These are phyloP conservation scores for Prunella strophiata DNA, from an alignment of 2,797 vertebrate genomes.

Conservation along the genomic window DNA sequence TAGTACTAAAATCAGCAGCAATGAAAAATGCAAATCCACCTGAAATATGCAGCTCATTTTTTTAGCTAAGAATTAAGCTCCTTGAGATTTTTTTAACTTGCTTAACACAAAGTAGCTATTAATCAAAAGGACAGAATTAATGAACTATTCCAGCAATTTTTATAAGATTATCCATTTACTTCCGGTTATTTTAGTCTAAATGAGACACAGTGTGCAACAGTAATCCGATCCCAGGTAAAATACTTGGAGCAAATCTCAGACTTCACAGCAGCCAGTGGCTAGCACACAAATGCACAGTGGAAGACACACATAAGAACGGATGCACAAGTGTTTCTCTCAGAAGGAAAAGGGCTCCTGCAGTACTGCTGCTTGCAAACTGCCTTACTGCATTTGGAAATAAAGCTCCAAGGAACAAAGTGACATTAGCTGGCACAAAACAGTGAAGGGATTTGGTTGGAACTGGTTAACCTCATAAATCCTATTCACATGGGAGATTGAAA, in stretches of 20 bases:
- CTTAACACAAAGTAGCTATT: constrained; percentile 51
- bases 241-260: neutral
- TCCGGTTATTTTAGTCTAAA: constrained; percentile 25
- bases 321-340: neutral
- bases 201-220: neutral
- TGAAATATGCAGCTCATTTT: neutral
- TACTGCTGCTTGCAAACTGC: neutral
- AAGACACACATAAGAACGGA: neutral
- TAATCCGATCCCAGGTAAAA: constrained; percentile 3
- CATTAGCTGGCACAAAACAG: neutral
- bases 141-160: constrained; percentile 45
- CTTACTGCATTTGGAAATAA: neutral
- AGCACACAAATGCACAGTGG: neutral
- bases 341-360: neutral
- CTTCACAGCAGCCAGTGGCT: neutral
- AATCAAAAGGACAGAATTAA: constrained; percentile 62
- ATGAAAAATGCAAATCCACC: constrained; percentile 8
- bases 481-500: constrained; percentile 31
- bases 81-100: constrained; percentile 13
- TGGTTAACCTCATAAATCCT: constrained; percentile 57
- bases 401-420: neutral
- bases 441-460: constrained; percentile 20
- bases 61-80: constrained; percentile 26
- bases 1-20: neutral
- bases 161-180: constrained; percentile 58